Percentiles rank a stretch among this genome's conserved stretches.
phyloP scores from a whole-genome alignment of 2,113 vertebrate genomes.

The Nothocercus julius region DNA sequence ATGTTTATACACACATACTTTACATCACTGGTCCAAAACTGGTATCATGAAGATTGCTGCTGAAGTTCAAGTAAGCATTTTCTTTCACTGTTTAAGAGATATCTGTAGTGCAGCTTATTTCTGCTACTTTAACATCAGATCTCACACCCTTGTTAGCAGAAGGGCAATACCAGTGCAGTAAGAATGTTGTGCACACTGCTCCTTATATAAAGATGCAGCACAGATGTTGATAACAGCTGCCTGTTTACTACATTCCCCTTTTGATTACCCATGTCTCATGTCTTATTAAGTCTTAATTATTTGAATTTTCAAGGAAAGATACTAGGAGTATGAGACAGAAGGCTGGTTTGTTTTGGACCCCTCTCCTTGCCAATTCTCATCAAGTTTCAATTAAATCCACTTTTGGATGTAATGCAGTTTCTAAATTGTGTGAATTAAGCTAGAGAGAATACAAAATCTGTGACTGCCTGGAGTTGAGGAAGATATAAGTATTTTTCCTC shows the following conservation, averaged over 20 bases:
- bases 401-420: not conserved
- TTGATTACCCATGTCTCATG: not conserved
- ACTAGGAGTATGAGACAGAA: not conserved
- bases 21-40: rapidly evolving
- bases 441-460: not conserved
- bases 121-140: not conserved
- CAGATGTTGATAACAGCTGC: not conserved
- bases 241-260: not conserved
- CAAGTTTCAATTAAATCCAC: not conserved
- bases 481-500: not conserved
- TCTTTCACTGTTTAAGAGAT: not conserved
- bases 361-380: not conserved
- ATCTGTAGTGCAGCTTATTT: not conserved
- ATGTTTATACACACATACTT: not conserved
- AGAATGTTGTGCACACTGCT: not conserved
- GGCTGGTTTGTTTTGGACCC: not conserved
- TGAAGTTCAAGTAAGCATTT: not conserved
- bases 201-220: not conserved
- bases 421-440: not conserved
- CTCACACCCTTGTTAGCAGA: not conserved
- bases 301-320: not conserved
- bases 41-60: not conserved
- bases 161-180: not conserved
- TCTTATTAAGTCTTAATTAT: not conserved
- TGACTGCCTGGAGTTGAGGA: not conserved